Percentiles rank a stretch among this genome's conserved stretches.
phyloP scores from a whole-genome alignment of 92 coral and sea anemone species.

The Parazoanthus swiftii region DNA sequence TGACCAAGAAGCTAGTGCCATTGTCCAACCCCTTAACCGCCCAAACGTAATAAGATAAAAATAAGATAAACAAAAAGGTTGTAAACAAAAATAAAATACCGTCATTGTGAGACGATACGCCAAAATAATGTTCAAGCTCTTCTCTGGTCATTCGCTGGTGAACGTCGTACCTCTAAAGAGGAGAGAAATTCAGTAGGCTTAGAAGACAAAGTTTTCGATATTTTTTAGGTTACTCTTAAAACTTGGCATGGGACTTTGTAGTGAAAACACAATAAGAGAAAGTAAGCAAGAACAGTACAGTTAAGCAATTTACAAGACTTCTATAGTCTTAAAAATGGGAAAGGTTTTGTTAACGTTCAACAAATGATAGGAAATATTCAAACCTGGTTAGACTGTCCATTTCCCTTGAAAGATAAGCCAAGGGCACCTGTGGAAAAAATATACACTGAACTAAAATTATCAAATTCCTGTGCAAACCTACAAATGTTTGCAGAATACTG shows the following conservation, averaged over 20 bases:
- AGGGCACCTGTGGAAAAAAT: not conserved
- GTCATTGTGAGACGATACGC: constrained; percentile 29
- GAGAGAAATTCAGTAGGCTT: not conserved
- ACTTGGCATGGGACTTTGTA: not conserved
- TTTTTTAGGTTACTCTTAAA: not conserved
- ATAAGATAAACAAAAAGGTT: not conserved
- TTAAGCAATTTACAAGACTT: too few species aligned
- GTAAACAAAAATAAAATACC: not conserved
- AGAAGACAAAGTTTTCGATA: not conserved
- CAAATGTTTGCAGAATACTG: too few species aligned
- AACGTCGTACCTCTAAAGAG: not conserved
- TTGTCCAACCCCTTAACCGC: too few species aligned
- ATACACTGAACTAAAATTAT: not conserved
- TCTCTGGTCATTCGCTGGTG: constrained; percentile 40
- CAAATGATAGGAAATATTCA: not conserved
- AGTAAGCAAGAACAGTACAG: too few species aligned
- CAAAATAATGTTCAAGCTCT: constrained; percentile 36
- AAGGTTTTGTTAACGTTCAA: not conserved
- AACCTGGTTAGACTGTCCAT: constrained; percentile 23
- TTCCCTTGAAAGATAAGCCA: constrained; percentile 1
- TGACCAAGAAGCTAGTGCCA: too few species aligned
- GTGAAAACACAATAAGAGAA: too few species aligned
- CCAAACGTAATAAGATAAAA: too few species aligned
- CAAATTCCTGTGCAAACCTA: too few species aligned
- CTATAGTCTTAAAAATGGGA: not conserved